These are phyloP conservation scores for Salvelinus sp. DNA, from an alignment of 2,113 vertebrate genomes.

Conservation along the genomic window DNA sequence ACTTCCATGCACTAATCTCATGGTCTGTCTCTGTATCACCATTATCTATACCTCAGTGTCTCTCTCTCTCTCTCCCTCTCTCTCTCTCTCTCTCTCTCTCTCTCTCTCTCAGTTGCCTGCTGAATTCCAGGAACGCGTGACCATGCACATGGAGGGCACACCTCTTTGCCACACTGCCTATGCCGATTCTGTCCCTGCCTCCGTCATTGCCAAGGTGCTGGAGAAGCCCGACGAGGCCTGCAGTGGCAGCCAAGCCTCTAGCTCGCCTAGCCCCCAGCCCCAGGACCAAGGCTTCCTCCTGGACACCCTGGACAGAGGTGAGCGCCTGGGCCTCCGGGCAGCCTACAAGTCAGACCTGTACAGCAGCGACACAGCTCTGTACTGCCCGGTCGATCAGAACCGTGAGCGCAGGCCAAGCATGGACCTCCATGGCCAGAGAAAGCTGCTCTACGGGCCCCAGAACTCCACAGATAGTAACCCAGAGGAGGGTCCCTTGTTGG, in stretches of 20 bases:
- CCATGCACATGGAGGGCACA: conserved; percentile 85
- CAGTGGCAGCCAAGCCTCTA: conserved; percentile 83
- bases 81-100: neutral
- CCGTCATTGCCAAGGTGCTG: conserved; percentile 86
- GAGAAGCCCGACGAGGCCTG: conserved; percentile 87
- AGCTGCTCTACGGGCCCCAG: conserved; percentile 82
- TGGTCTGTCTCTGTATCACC: too few species aligned
- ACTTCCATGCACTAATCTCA: too few species aligned
- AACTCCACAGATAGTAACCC: conserved; percentile 91
- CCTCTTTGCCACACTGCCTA: conserved; percentile 85
- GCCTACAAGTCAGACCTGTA: conserved; percentile 90
- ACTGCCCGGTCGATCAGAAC: conserved; percentile 88
- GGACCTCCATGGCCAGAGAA: conserved; percentile 82
- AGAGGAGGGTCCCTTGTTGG: conserved; percentile 77
- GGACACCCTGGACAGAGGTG: conserved; percentile 71
- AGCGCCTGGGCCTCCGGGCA: conserved; percentile 75
- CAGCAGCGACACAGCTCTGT: conserved; percentile 93
- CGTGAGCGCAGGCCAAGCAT: conserved; percentile 85
- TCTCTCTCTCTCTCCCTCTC: neutral
- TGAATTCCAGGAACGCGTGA: conserved; percentile 91
- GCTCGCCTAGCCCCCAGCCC: conserved; percentile 82
- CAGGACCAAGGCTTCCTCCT: conserved; percentile 72
- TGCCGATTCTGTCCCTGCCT: conserved; percentile 83
- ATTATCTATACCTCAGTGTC: too few species aligned
- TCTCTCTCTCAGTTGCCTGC: conserved; percentile 79